Conservation (phyloP, 1,140 invertebrate species). For the Heliothis virescens region DNA sequence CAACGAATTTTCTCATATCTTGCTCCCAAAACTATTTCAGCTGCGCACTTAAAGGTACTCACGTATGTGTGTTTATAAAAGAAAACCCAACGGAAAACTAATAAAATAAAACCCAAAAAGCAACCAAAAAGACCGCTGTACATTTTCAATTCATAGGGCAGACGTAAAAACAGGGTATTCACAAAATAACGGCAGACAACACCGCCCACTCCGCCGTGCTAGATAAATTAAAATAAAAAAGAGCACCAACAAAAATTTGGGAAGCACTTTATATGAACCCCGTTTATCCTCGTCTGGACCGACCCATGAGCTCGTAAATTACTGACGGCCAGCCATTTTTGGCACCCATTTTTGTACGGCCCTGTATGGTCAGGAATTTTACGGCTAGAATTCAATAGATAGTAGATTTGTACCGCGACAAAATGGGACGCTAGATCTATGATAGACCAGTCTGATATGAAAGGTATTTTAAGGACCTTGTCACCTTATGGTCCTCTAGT, state of each 20-base stretch:
- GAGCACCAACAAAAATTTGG: slow-evolving; percentile 38
- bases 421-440: slow-evolving; percentile 14
- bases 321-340: slow-evolving; percentile 42
- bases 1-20: no score
- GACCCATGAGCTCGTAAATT: slow-evolving; percentile 48
- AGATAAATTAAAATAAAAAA: slow-evolving; percentile 62
- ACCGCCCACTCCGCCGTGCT: slow-evolving; percentile 48
- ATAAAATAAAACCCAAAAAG: not conserved
- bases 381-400: slow-evolving; percentile 36
- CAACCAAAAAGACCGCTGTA: not conserved
- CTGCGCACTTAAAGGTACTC: no score
- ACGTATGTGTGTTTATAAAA: not conserved
- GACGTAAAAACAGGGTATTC: slow-evolving; percentile 40
- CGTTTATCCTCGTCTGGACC: slow-evolving; percentile 47
- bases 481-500: no score
- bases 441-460: not conserved
- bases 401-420: slow-evolving; percentile 18
- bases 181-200: slow-evolving; percentile 36
- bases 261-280: slow-evolving; percentile 50
- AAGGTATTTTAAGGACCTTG: no score
- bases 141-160: slow-evolving; percentile 44
- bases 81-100: not conserved
- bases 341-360: slow-evolving; percentile 42
- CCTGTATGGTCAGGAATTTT: slow-evolving; percentile 45
- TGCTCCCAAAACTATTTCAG: no score